These are phyloP conservation scores for Noctuana brunneofusca DNA, from an alignment of 2,888 invertebrate species.

Conservation along the genomic window DNA sequence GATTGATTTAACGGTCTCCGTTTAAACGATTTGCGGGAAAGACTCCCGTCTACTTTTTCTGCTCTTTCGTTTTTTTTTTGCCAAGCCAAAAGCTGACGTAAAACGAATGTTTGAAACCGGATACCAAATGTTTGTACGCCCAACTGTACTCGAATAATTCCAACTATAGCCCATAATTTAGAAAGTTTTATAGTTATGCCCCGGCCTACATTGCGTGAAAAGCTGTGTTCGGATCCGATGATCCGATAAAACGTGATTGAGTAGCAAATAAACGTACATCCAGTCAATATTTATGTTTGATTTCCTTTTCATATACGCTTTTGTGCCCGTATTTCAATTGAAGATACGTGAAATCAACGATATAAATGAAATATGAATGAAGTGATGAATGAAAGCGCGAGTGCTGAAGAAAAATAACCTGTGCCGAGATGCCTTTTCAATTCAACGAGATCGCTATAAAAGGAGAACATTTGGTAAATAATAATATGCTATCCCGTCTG, in stretches of 20 bases:
- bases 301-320: slow-evolving; percentile 33
- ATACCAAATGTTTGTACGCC: slow-evolving; percentile 40
- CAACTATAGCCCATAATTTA: slow-evolving; percentile 41
- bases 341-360: slow-evolving; percentile 31
- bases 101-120: slow-evolving; percentile 22
- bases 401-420: slow-evolving; percentile 30
- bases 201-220: slow-evolving; percentile 40
- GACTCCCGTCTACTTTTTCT: slow-evolving; percentile 19
- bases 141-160: slow-evolving; percentile 39
- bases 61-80: slow-evolving; percentile 18
- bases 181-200: slow-evolving; percentile 40
- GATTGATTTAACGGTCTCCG: slow-evolving; percentile 70
- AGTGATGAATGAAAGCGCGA: slow-evolving; percentile 32
- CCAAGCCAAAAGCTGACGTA: slow-evolving; percentile 16
- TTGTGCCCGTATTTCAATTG: slow-evolving; percentile 32
- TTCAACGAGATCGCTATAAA: slow-evolving; percentile 21
- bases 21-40: slow-evolving; percentile 37
- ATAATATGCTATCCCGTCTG: slow-evolving; percentile 1
- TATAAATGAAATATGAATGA: slow-evolving; percentile 35
- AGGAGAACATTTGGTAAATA: slow-evolving; percentile 19
- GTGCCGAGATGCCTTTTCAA: slow-evolving; percentile 25
- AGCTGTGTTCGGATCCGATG: slow-evolving; percentile 39
- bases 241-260: slow-evolving; percentile 40
- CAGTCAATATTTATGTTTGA: slow-evolving; percentile 37
- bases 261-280: slow-evolving; percentile 37